These are phyloP conservation scores for Hecatera dysodea DNA, from an alignment of 2,888 invertebrate genomes.

Conservation along the genomic window DNA sequence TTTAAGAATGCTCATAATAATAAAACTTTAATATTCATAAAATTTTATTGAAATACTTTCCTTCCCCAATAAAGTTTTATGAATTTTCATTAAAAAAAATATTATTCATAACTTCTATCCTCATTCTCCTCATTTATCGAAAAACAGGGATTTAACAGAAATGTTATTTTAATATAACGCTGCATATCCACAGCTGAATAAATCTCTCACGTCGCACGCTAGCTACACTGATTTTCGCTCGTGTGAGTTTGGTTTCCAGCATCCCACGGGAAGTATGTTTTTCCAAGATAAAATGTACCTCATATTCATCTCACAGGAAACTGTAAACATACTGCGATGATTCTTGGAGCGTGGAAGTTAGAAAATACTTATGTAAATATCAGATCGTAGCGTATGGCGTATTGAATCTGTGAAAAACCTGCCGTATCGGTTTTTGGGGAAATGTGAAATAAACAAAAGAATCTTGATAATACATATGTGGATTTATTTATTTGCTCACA, in stretches of 20 bases:
- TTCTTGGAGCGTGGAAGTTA: conserved; percentile 24
- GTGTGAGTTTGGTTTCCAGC: conserved; percentile 18
- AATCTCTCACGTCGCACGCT: conserved; percentile 6
- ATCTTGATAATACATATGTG: background rate
- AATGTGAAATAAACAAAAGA: conserved; percentile 1
- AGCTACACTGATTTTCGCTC: conserved; percentile 12
- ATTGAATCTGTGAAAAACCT: conserved; percentile 14
- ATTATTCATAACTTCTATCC: background rate
- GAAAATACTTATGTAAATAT: conserved; percentile 19
- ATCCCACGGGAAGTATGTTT: conserved; percentile 38
- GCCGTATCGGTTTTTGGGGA: conserved; percentile 12
- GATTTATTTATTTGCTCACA: no score
- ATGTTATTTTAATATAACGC: background rate
- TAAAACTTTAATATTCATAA: background rate
- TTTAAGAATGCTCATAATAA: background rate
- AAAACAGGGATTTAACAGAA: background rate
- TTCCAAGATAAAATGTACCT: conserved; percentile 40
- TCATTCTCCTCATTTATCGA: background rate
- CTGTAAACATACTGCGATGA: conserved; percentile 15
- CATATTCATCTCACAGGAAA: conserved; percentile 16
- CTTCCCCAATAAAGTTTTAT: background rate
- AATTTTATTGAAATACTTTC: background rate
- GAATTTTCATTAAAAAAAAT: background rate
- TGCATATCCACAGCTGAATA: background rate
- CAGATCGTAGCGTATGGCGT: background rate